A percentile compares a stretch with the other conserved stretches of the same genome.
Evolutionary conservation across 2,888 invertebrate genomes (phyloP).

Genomic region (Pseudeuparius sepicola): DNA sequence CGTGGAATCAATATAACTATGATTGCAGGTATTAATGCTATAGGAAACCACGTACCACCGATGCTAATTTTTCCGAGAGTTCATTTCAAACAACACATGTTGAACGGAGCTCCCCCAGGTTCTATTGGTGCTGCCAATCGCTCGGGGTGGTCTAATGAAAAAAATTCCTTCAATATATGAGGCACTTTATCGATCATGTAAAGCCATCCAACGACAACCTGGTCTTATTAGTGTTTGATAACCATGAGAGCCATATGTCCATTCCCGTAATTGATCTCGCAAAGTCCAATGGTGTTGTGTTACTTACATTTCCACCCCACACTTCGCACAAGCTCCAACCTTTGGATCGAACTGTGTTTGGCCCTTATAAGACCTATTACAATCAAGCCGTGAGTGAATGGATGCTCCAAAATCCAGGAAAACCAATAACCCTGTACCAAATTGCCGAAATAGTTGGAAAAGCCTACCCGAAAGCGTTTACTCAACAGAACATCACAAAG

Average conservation of each 20-base stretch:
- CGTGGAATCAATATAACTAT: too few relatives aligned
- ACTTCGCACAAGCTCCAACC: too few relatives aligned
- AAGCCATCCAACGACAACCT: constrained; percentile 22
- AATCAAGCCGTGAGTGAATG: constrained; percentile 19
- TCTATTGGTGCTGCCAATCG: constrained; percentile 21
- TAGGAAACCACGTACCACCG: constrained; percentile 23
- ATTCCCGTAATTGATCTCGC: constrained; percentile 16
- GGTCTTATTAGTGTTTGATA: constrained; percentile 28
- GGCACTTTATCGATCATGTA: constrained; percentile 18
- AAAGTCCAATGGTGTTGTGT: constrained; percentile 21
- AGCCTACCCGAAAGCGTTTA: constrained; percentile 19
- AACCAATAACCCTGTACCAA: constrained; percentile 20
- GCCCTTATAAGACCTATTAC: constrained; percentile 23
- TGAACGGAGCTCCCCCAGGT: constrained; percentile 22
- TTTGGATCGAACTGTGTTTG: constrained; percentile 23
- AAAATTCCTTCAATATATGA: constrained; percentile 16
- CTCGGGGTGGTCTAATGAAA: constrained; percentile 28
- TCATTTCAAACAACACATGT: constrained; percentile 23
- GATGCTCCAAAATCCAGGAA: constrained; percentile 18
- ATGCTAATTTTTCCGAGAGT: constrained; percentile 26
- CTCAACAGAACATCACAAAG: constrained; percentile 15
- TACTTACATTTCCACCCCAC: constrained; percentile 24
- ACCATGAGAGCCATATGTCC: constrained; percentile 31
- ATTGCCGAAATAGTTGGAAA: constrained; percentile 19
- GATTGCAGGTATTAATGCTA: constrained; percentile 23